A percentile compares a stretch with the other conserved stretches of the same genome.
Conservation (phyloP, 2,113 vertebrate species). For the Caranx ignobilis region DNA sequence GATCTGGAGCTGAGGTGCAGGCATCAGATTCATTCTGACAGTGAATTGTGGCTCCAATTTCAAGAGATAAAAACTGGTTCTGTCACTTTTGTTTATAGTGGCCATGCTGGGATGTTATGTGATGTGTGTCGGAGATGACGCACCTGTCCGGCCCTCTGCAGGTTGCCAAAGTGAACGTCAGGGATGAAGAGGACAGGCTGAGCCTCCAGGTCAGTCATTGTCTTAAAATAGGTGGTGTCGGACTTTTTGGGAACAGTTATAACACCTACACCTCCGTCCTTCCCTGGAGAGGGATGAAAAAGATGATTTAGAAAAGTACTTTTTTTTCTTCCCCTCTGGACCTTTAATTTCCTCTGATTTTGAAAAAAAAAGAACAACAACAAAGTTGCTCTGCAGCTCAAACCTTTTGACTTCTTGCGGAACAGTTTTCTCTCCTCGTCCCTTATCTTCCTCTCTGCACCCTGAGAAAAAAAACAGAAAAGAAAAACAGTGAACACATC, state of each 20-base stretch:
- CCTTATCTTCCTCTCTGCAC: conserved; percentile 97
- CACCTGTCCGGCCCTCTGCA: conserved; percentile 97
- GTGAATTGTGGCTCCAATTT: not conserved
- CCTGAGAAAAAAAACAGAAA: conserved; percentile 80
- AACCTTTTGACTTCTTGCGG: conserved; percentile 94
- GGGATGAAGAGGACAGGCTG: conserved; percentile 99
- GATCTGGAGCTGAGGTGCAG: not conserved
- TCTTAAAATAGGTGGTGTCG: conserved; percentile 95
- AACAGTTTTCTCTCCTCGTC: conserved; percentile 97
- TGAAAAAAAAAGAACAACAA: not conserved
- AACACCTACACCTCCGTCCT: conserved; percentile 86
- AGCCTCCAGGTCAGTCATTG: conserved; percentile 92
- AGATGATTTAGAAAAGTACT: not conserved
- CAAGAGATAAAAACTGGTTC: conserved; percentile 3
- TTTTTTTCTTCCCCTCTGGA: not conserved
- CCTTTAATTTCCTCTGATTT: not conserved
- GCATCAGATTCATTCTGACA: not conserved
- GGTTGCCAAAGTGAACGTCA: conserved; percentile 96
- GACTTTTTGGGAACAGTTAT: conserved; percentile 89
- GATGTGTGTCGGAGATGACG: not conserved
- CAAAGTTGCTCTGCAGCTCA: conserved; percentile 50
- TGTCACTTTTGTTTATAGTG: not conserved
- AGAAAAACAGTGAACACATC: not conserved
- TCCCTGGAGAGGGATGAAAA: conserved; percentile 73
- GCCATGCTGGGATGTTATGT: not conserved